These are phyloP conservation scores for Tetanocera ferruginea DNA, from an alignment of 2,888 invertebrate species.

Conservation along the genomic window DNA sequence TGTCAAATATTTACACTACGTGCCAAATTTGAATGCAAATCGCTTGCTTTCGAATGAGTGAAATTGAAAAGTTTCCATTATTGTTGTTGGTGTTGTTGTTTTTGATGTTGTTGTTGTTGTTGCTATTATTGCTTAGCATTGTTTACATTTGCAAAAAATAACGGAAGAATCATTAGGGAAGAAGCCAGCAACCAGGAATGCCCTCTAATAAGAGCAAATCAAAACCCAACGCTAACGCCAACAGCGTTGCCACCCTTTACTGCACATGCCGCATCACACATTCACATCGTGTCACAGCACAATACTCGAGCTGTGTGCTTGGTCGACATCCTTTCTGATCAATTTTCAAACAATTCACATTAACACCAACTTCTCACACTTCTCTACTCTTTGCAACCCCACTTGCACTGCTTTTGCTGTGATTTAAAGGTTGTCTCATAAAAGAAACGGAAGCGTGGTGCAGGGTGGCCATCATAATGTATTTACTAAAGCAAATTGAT, in stretches of 20 bases:
- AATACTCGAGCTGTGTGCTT: background rate
- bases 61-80: slow-evolving; percentile 22
- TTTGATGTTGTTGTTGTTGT: background rate
- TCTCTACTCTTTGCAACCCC: too few relatives aligned
- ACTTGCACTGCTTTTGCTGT: too few relatives aligned
- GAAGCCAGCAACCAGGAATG: background rate
- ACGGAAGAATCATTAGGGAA: background rate
- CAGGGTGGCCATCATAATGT: slow-evolving; percentile 20
- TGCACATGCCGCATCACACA: background rate
- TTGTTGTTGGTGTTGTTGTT: background rate
- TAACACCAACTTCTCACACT: too few relatives aligned
- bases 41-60: slow-evolving; percentile 48
- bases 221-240: background rate
- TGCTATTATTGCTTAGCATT: slow-evolving; percentile 4
- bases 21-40: slow-evolving; percentile 53
- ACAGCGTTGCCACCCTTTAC: background rate
- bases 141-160: slow-evolving; percentile 24
- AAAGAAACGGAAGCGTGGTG: background rate
- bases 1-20: slow-evolving; percentile 56
- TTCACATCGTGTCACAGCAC: background rate
- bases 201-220: slow-evolving; percentile 5
- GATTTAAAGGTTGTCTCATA: background rate
- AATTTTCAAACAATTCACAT: slow-evolving; percentile 15
- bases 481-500: slow-evolving; percentile 42
- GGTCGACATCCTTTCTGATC: background rate